Evolutionary conservation across 2,797 vertebrate species (phyloP).

Genomic region (Molothrus aeneus): DNA sequence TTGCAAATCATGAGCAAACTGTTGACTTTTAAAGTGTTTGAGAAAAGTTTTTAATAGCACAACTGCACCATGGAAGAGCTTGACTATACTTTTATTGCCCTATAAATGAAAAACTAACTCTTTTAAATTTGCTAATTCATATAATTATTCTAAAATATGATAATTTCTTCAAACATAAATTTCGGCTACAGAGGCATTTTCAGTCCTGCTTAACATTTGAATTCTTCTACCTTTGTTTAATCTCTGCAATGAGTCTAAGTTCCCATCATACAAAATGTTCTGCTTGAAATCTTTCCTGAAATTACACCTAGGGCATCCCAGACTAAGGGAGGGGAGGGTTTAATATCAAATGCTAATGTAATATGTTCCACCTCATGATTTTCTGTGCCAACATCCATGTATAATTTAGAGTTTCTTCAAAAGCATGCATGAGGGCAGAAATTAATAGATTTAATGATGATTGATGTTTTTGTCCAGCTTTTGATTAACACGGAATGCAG

Average conservation of each 20-base stretch:
- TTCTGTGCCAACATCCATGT: not conserved
- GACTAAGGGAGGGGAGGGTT: not conserved
- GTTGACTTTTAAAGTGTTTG: not conserved
- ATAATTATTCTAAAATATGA: not conserved
- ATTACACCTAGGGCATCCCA: not conserved
- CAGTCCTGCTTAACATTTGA: not conserved
- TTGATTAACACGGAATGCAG: not conserved
- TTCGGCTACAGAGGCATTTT: not conserved
- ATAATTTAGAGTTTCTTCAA: not conserved
- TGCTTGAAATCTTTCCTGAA: not conserved
- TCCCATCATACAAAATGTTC: not conserved
- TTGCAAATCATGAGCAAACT: not conserved
- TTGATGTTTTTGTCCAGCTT: not conserved
- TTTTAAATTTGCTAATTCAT: not conserved
- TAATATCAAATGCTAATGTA: not conserved
- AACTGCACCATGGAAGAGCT: not conserved
- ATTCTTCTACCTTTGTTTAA: not conserved
- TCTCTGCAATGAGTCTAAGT: not conserved
- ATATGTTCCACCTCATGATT: not conserved
- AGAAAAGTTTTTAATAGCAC: not conserved
- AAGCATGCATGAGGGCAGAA: not conserved
- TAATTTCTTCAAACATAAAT: not conserved
- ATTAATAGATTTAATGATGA: not conserved
- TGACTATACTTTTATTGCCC: not conserved
- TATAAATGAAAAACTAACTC: not conserved